Conservation (phyloP, 1,140 invertebrate species). For the Euwallacea fornicatus region DNA sequence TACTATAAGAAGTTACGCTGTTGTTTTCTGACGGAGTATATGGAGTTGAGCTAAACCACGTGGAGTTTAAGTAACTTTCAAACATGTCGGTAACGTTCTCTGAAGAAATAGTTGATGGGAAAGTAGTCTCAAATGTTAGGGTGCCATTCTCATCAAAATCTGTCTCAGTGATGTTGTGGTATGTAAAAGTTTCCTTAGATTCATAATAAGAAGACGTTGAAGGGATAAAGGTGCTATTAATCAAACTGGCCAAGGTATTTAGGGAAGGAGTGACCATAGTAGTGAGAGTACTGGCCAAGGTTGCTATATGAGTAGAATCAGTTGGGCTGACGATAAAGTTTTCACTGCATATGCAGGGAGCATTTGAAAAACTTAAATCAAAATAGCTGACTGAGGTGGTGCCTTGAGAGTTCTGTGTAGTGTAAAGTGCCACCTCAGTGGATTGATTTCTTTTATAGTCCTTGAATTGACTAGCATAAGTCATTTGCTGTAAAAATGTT, state of each 20-base stretch:
- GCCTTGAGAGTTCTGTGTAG: not conserved
- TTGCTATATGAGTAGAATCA: constrained; percentile 23
- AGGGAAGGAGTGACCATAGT: too few relatives aligned
- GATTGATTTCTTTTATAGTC: constrained; percentile 6
- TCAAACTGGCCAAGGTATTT: too few relatives aligned
- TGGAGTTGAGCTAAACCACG: too few relatives aligned
- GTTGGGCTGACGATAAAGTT: not conserved
- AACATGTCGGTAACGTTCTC: not conserved
- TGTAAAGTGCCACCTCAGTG: constrained; percentile 1
- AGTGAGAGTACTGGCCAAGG: not conserved
- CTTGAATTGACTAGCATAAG: not conserved
- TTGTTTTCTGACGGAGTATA: not conserved
- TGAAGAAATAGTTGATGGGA: constrained; percentile 4
- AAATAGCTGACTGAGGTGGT: not conserved
- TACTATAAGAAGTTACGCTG: not conserved
- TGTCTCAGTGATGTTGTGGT: too few relatives aligned
- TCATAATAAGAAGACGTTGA: too few relatives aligned
- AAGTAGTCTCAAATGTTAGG: too few relatives aligned
- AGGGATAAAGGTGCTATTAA: too few relatives aligned
- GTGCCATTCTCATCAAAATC: too few relatives aligned
- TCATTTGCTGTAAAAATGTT: too few relatives aligned
- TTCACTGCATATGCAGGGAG: constrained; percentile 9
- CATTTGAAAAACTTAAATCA: not conserved
- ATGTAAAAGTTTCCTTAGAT: too few relatives aligned
- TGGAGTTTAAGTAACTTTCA: not conserved